Conservation (phyloP, 1,140 invertebrate species). For the Elysia chlorotica region DNA sequence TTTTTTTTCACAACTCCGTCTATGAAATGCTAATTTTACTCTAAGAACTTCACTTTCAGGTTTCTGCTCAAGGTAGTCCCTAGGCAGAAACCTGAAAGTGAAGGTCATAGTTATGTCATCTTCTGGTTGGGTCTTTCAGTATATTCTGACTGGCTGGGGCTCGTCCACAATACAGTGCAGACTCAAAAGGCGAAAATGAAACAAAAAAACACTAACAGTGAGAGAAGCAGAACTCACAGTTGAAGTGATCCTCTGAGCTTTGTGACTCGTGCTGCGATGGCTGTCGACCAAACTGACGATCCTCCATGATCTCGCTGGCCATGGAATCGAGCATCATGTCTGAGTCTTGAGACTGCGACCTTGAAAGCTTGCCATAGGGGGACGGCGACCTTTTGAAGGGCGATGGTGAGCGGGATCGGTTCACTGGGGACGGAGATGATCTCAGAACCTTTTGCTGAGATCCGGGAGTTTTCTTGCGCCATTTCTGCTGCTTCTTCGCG, state of each 20-base stretch:
- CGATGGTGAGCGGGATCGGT: constrained; percentile 2
- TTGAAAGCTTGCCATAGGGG: constrained; percentile 2
- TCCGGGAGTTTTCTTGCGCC: background rate
- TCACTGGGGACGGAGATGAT: constrained; percentile 4
- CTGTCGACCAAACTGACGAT: constrained; percentile 20
- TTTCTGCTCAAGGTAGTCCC: background rate
- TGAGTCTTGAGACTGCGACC: constrained; percentile 30
- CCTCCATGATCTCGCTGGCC: constrained; percentile 28
- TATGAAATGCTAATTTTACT: too few species aligned
- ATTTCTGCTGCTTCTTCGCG: constrained; percentile 14
- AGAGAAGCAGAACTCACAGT: constrained; percentile 25
- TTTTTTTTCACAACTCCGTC: too few species aligned
- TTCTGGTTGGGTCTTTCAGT: too few species aligned
- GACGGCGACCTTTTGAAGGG: constrained; percentile 20
- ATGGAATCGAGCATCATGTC: constrained; percentile 33
- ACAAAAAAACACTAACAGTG: too few species aligned
- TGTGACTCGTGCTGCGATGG: constrained; percentile 16
- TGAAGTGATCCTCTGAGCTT: constrained; percentile 27
- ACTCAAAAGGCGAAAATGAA: too few species aligned
- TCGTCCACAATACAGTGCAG: too few species aligned
- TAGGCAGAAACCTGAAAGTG: background rate
- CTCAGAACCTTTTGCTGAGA: too few species aligned
- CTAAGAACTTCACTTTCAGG: too few species aligned
- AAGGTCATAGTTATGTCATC: too few species aligned
- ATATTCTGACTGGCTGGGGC: too few species aligned